A percentile compares a stretch with the other conserved stretches of the same genome.
phyloP scores from a whole-genome alignment of 2,888 invertebrate species.

The Strigamia crassipes region DNA sequence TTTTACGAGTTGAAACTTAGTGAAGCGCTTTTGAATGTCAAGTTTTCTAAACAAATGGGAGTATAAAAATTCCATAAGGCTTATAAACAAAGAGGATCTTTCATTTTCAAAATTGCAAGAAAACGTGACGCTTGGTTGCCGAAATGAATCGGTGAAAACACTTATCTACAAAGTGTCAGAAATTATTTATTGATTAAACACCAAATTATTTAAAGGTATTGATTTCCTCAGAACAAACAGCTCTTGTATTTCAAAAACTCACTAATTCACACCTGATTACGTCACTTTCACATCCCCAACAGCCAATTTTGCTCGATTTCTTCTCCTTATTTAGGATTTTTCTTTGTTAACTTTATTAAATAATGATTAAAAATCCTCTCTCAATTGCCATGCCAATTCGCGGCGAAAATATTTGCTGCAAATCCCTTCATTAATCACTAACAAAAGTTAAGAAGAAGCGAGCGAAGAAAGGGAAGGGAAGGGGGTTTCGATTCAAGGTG shows the following conservation, averaged over 20 bases:
- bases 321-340: too few species aligned
- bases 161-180: not conserved
- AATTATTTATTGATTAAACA: not conserved
- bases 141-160: not conserved
- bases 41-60: not conserved
- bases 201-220: not conserved
- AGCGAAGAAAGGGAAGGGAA: not conserved
- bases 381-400: not conserved
- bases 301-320: too few species aligned
- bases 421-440: not conserved
- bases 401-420: not conserved
- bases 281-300: too few species aligned
- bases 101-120: not conserved
- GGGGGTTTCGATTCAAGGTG: not conserved
- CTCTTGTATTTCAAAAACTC: too few species aligned
- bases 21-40: not conserved
- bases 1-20: not conserved
- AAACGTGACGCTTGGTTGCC: not conserved
- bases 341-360: too few species aligned
- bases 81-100: not conserved
- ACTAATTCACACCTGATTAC: too few species aligned
- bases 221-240: not conserved
- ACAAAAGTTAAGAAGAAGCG: not conserved
- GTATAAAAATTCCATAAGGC: not conserved
- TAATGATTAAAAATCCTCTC: not conserved